Base-by-base conservation (phyloP, 2,888 invertebrate genomes). In the Diarsia dahlii region DNA sequence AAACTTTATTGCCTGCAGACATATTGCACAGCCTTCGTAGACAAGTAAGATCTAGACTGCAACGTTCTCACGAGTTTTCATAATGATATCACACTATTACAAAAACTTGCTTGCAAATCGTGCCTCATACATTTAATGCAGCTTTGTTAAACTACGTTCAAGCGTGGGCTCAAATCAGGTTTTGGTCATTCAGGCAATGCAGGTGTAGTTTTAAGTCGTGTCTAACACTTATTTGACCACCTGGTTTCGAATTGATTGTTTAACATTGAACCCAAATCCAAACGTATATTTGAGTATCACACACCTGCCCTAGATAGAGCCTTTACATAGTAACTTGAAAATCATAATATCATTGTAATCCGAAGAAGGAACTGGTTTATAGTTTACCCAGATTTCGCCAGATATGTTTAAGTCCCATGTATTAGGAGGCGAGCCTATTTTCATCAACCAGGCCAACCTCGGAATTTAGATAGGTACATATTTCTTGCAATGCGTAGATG, bases 11-110 rank as follows among this genome's bases (percentile, higher is more conserved):
- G 20, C 9, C 45, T 15, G 2, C 23, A 52, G 28, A 60, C 20
- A 34, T 52, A 82, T 77, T 56, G 60, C 78, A 56, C 60, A 77
- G 65, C 48, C 68, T 70, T 70, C 23, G 9, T 34, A 76, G 50
- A n/a, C 82, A 68, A n/a, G 56, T 64, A 50, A 50, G 34, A 82
- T 58, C 79, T 70, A 77, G 58, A 70, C 52, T 58, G 56, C 74
- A 62, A 15, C 39, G 74, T 62, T 81, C 84, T 63, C 84, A 81
- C 80, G 74, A 67, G 68, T 67, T 84, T 74, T 84, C 74, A 54
- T 80, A 70, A 82, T 82, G 46, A 84, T 67, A 84, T 72, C 74
- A 54, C 23, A 68, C 45, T 23, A 39, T 74, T 58, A 74, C 80
- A 81, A 84, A 81, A 84, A 81, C 74, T 63, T 62, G 70, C 28